Evolutionary conservation across 2,888 invertebrate genomes (phyloP).

Genomic region (Drosophila koepferae): DNA sequence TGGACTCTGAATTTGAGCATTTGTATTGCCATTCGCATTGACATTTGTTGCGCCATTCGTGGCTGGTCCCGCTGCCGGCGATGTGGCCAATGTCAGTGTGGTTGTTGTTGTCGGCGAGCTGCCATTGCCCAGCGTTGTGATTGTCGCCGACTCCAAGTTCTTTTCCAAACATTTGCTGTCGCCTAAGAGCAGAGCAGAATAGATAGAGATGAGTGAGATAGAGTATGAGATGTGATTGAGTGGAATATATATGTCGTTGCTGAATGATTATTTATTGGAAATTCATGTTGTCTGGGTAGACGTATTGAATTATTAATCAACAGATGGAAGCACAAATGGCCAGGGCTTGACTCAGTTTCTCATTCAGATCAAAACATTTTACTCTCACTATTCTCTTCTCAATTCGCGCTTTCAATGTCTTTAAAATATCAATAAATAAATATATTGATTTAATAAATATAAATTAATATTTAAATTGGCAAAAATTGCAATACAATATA

Average conservation of each 20-base stretch:
- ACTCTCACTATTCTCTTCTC: too few relatives aligned
- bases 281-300: neutral
- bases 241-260: neutral
- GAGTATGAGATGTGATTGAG: neutral
- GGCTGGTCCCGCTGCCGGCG: constrained; percentile 50
- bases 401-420: too few relatives aligned
- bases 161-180: constrained; percentile 84
- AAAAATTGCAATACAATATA: too few relatives aligned
- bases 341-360: too few relatives aligned
- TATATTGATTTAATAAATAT: neutral
- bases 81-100: constrained; percentile 60
- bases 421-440: too few relatives aligned
- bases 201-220: constrained; percentile 6
- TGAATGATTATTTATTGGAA: neutral
- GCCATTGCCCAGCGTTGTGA: constrained; percentile 70
- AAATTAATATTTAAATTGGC: neutral
- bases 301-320: neutral
- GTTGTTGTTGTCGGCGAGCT: constrained; percentile 74
- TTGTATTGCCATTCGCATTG: constrained; percentile 28
- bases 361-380: too few relatives aligned
- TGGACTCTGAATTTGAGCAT: constrained; percentile 61
- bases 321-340: too few relatives aligned
- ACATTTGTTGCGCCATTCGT: constrained; percentile 8
- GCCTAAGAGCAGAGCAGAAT: constrained; percentile 66
- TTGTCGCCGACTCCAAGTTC: constrained; percentile 77